Conservation (phyloP, 2,797 vertebrate species). For the Gadopsis marmoratus region DNA sequence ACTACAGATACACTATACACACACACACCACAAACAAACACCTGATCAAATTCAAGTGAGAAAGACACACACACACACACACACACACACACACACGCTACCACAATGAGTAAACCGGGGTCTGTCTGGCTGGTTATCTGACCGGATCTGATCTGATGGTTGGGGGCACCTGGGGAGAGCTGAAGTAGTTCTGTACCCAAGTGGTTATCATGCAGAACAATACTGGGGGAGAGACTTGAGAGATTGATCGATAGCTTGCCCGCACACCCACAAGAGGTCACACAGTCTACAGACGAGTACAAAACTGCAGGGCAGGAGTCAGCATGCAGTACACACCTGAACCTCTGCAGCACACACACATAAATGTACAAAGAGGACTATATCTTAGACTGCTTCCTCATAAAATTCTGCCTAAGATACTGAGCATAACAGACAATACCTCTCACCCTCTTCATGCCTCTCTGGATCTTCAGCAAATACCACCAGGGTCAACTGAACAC, state of each 20-base stretch:
- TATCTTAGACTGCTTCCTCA: background rate
- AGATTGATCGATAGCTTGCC: constrained; percentile 71
- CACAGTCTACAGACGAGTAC: constrained; percentile 28
- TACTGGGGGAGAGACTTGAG: constrained; percentile 41
- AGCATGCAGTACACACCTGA: background rate
- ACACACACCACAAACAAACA: constrained; percentile 7
- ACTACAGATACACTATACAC: background rate
- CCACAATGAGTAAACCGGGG: constrained; percentile 3
- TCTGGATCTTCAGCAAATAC: background rate
- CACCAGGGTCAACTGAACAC: background rate
- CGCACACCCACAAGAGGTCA: constrained; percentile 61
- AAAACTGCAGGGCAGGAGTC: constrained; percentile 34
- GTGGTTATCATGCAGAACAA: constrained; percentile 67
- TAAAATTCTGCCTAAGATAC: constrained; percentile 12
- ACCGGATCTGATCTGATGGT: constrained; percentile 37
- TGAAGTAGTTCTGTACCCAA: constrained; percentile 32
- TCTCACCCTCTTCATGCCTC: background rate
- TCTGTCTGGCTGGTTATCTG: constrained; percentile 7
- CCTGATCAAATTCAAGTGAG: background rate
- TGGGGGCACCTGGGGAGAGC: constrained; percentile 28
- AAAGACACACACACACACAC: background rate
- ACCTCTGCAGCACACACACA: constrained; percentile 20
- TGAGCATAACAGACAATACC: background rate
- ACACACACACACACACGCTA: background rate
- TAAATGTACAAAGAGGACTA: constrained; percentile 18